Evolutionary conservation across 37 sponge, comb jelly and placozoan species (phyloP), one percentile per base, ranked within the genome.

Genomic region (Cliona cf. orientalis): DNA sequence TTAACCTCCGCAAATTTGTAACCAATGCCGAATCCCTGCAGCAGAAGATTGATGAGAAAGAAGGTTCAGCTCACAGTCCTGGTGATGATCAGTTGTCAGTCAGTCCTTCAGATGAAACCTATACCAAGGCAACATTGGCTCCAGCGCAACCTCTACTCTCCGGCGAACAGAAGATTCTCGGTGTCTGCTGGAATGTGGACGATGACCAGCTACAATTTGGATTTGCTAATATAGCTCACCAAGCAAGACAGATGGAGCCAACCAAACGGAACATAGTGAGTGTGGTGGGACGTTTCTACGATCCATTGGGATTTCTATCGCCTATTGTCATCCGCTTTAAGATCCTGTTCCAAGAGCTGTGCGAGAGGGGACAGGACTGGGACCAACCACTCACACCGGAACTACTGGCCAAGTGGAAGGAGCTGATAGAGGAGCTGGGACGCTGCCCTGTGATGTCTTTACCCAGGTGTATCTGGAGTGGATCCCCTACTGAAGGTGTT

Each of bases 1-100:
- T 79, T 38, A 79, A 79, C 35, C 53, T 79, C 14, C 6, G 80
- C 3, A 79, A 79, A 56, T 79, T 79, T 40, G 43, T 3, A 9
- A 72, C 73, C 32, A 72, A 72, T 11, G 9, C 73, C 28, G n/a
- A 49, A 19, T 14, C 70, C 41, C n/a, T 40, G n/a, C 63, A 62
- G 23, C 6, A 21, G 26, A 11, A 25, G 28, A 7, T 62, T 62
- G 63, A 72, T 6, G 9, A 46, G 17, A 29, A 72, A 4, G 73
- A 72, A n/a, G 33, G n/a, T n/a, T n/a, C n/a, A n/a, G n/a, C n/a
- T n/a, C n/a, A n/a, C n/a, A n/a, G n/a, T n/a, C n/a, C n/a, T n/a
- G n/a, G 79, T 53, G 32, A 33, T 64, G n/a, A 9, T 49, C 55
- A 49, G 67, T 26, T 66, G 42, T 36, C 67, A 46, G 46, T 79